Evolutionary conservation across 2,113 vertebrate species (phyloP).

Genomic region (Rhinichthys klamathensis): DNA sequence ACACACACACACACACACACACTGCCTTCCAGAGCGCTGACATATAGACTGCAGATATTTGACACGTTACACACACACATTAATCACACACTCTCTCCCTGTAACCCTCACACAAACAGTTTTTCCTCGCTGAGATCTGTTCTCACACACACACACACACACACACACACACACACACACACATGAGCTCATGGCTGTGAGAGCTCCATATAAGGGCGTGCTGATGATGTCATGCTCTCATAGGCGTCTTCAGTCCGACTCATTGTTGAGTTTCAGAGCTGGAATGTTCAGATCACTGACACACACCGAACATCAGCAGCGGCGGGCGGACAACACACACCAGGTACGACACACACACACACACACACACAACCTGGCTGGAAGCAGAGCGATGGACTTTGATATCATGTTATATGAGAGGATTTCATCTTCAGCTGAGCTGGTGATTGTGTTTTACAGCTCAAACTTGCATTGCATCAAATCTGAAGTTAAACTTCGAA

Average conservation of each 20-base stretch:
- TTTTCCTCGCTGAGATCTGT: too few relatives aligned
- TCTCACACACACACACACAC: conserved; percentile 33
- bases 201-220: conserved; percentile 90
- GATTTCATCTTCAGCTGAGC: neutral
- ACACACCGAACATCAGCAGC: conserved; percentile 61
- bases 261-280: conserved; percentile 89
- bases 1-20: conserved; percentile 59
- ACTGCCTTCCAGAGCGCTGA: conserved; percentile 28
- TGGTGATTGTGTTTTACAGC: neutral
- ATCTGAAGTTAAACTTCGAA: neutral
- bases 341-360: conserved; percentile 47
- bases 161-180: conserved; percentile 43
- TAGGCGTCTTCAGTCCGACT: conserved; percentile 84
- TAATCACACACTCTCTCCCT: neutral
- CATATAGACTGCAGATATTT: conserved; percentile 23
- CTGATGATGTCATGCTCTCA: conserved; percentile 92
- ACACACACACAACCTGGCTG: conserved; percentile 9
- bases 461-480: neutral
- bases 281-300: conserved; percentile 85
- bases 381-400: neutral
- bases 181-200: conserved; percentile 66
- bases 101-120: conserved; percentile 5
- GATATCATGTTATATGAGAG: neutral
- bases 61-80: conserved; percentile 1
- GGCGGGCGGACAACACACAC: conserved; percentile 46